These are phyloP conservation scores for Lonchura striata DNA, from an alignment of 2,113 vertebrate genomes.

Conservation along the genomic window DNA sequence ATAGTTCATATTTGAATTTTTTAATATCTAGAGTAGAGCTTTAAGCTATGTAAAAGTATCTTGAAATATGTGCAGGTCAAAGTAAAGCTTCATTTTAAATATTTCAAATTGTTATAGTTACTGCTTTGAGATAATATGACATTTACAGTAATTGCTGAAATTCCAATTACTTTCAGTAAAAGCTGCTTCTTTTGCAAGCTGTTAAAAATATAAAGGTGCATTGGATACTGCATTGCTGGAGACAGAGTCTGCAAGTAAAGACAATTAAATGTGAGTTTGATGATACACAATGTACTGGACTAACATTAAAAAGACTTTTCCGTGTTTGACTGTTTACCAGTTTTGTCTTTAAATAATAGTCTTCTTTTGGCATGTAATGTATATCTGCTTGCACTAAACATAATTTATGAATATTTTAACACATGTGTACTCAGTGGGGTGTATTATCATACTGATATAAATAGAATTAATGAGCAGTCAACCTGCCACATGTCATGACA, in stretches of 20 bases:
- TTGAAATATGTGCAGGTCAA: conserved; percentile 39
- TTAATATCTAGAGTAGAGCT: not conserved
- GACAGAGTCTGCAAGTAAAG: conserved; percentile 1
- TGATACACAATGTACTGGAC: conserved; percentile 37
- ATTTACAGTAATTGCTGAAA: conserved; percentile 63
- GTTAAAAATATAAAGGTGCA: conserved; percentile 42
- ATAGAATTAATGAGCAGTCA: conserved; percentile 99
- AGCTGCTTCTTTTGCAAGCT: conserved; percentile 24
- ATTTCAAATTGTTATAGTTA: conserved; percentile 18
- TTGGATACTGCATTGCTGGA: not conserved
- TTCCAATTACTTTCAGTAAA: conserved; percentile 43
- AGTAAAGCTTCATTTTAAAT: conserved; percentile 34
- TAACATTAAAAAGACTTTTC: conserved; percentile 57
- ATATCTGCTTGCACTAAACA: conserved; percentile 77
- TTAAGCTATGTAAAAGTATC: not conserved
- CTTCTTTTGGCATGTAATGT: conserved; percentile 74
- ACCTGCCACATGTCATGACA: conserved; percentile 85
- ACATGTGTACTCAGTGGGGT: conserved; percentile 94
- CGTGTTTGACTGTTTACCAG: conserved; percentile 70
- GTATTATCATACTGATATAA: conserved; percentile 97
- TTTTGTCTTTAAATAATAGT: conserved; percentile 78
- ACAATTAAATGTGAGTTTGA: conserved; percentile 61
- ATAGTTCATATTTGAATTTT: not conserved
- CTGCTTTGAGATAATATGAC: conserved; percentile 37
- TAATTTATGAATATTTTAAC: conserved; percentile 99